Conservation (phyloP, 2,797 vertebrate genomes). For the Phyllotis vaccarum region DNA sequence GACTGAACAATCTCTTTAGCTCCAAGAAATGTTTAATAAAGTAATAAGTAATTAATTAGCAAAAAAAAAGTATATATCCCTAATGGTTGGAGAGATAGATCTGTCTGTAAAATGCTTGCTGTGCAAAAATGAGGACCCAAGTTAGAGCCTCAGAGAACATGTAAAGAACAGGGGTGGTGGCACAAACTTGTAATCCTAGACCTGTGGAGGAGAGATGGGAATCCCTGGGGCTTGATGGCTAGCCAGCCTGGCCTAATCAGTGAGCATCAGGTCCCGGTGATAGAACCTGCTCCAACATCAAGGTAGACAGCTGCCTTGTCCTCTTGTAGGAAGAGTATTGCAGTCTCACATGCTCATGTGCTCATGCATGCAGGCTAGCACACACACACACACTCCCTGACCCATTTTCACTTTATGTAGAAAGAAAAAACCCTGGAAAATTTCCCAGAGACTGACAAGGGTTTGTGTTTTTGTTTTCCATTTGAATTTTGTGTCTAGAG, state of each 20-base stretch:
- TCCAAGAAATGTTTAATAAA: background rate
- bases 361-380: too few relatives aligned
- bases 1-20: background rate
- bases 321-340: background rate
- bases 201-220: background rate
- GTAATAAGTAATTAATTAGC: background rate
- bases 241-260: background rate
- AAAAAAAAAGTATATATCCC: background rate
- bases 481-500: conserved; percentile 8
- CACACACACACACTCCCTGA: background rate
- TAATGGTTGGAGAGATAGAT: background rate
- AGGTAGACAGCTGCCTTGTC: background rate
- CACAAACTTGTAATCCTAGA: background rate
- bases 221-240: background rate
- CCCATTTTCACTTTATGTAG: background rate
- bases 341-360: background rate
- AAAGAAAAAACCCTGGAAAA: background rate
- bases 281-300: background rate
- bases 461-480: conserved; percentile 1
- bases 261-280: background rate
- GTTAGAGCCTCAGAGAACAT: background rate
- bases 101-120: background rate
- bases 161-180: background rate
- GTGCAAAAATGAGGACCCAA: background rate
- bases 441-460: background rate